Conservation (phyloP, 2,888 invertebrate species). For the Rhingia campestris region DNA sequence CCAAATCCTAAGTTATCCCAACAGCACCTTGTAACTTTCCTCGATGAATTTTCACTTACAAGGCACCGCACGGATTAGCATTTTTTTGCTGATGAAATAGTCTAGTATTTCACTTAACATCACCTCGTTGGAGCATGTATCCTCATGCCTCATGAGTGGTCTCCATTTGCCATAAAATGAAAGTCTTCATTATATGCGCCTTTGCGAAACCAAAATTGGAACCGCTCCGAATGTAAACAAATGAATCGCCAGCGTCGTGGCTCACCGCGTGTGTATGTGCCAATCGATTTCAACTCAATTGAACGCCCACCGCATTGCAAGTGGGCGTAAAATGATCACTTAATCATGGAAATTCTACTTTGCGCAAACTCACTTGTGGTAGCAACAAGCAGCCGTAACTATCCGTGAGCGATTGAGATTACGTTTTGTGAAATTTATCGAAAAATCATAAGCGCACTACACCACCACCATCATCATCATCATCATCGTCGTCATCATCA, state of each 20-base stretch:
- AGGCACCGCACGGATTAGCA: constrained; percentile 4
- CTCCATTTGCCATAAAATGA: constrained; percentile 23
- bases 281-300: constrained; percentile 60
- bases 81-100: constrained; percentile 5
- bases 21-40: constrained; percentile 38
- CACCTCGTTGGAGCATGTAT: background rate
- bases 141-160: background rate
- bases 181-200: constrained; percentile 35
- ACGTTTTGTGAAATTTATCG: constrained; percentile 58
- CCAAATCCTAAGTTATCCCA: constrained; percentile 5
- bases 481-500: constrained; percentile 23
- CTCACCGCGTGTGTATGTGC: constrained; percentile 4
- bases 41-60: constrained; percentile 29
- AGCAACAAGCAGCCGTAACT: constrained; percentile 47
- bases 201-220: constrained; percentile 29
- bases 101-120: constrained; percentile 8
- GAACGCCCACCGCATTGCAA: constrained; percentile 54
- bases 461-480: constrained; percentile 26
- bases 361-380: constrained; percentile 36
- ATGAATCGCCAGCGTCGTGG: constrained; percentile 9
- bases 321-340: constrained; percentile 71
- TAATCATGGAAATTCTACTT: constrained; percentile 62
- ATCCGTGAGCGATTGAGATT: constrained; percentile 57
- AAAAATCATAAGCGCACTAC: constrained; percentile 57
- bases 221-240: constrained; percentile 50